phyloP scores from a whole-genome alignment of 2,797 vertebrate genomes.

The Pseudocheirus occidentalis region DNA sequence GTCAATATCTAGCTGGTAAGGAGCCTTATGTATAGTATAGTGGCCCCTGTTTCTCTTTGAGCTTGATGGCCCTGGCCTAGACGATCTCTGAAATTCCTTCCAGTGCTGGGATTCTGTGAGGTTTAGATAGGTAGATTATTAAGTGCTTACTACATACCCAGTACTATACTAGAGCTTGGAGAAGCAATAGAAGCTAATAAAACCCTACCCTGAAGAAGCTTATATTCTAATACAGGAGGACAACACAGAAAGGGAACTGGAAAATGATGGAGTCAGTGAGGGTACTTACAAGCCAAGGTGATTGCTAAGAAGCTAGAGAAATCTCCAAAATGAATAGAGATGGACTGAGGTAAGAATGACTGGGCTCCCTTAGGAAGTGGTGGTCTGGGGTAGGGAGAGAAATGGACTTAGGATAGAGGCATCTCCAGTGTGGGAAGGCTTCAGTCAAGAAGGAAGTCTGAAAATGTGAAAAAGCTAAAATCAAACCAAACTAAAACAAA shows the following conservation, averaged over 20 bases:
- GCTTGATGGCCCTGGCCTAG: neutral
- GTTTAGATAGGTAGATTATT: neutral
- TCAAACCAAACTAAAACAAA: neutral
- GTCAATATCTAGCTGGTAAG: neutral
- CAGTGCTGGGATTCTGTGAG: neutral
- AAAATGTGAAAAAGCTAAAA: neutral
- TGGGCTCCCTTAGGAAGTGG: neutral
- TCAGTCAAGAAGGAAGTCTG: neutral
- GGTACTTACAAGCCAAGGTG: neutral
- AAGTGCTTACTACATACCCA: neutral
- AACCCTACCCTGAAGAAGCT: neutral
- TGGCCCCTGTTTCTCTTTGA: neutral
- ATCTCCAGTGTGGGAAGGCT: too few relatives aligned
- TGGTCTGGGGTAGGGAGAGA: neutral
- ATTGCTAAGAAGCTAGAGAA: neutral
- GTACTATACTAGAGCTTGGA: neutral
- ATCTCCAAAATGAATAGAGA: neutral
- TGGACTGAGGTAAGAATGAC: neutral
- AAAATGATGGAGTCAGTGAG: neutral
- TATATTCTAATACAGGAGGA: neutral
- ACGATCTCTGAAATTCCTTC: neutral
- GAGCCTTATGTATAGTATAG: neutral
- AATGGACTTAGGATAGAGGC: neutral
- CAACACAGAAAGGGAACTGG: neutral
- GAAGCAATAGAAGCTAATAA: neutral